These are phyloP conservation scores for Xenops minutus DNA, from an alignment of 2,797 vertebrate species.

Conservation along the genomic window DNA sequence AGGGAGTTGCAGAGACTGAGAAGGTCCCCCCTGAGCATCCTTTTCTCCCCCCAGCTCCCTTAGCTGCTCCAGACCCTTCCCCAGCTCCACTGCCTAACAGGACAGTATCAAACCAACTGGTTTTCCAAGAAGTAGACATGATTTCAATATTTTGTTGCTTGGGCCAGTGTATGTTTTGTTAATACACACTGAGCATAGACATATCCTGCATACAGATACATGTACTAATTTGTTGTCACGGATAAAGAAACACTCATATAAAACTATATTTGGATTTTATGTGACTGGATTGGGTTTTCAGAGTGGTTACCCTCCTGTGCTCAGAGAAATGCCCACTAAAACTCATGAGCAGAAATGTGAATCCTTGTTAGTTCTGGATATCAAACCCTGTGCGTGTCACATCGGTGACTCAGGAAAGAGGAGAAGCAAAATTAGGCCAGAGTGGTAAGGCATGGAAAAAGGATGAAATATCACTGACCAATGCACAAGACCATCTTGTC, in stretches of 20 bases:
- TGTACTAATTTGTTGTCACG: background rate
- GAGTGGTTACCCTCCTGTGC: background rate
- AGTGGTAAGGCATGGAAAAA: background rate
- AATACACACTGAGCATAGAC: background rate
- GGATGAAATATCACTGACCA: background rate
- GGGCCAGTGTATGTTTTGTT: background rate
- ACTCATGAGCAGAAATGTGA: background rate
- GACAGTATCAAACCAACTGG: background rate
- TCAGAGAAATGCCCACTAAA: background rate
- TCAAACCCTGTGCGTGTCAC: background rate
- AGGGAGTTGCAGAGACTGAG: background rate
- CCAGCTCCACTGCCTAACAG: background rate
- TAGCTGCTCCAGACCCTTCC: accelerated
- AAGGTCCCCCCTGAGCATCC: background rate
- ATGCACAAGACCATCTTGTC: background rate
- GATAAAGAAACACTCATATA: background rate
- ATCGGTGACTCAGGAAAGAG: background rate
- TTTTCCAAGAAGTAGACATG: background rate
- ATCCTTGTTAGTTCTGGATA: background rate
- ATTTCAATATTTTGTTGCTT: background rate
- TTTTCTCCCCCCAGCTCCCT: background rate
- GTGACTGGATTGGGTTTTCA: background rate
- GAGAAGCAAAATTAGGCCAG: background rate
- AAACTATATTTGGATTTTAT: background rate
- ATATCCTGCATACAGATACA: background rate